Evolutionary conservation across 1,140 invertebrate genomes (phyloP), one percentile per base, ranked within the genome.

Genomic region (Aphidius gifuensis): DNA sequence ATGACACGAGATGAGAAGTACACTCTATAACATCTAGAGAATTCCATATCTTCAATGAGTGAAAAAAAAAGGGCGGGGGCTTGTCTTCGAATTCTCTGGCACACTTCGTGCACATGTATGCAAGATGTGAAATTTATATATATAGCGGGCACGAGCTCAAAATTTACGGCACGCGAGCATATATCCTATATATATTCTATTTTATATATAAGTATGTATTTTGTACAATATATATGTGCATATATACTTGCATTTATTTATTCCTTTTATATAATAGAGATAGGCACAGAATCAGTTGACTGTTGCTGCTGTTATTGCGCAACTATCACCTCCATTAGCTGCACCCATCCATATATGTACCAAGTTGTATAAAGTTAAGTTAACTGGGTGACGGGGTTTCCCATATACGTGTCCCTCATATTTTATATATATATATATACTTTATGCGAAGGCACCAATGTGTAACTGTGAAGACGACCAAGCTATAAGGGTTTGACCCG

Each of bases 161-260:
- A 77, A 76, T 78, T 78, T 77, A 78, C 75, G 77, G 77, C 77
- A 79, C 77, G 77, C 76, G 77, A 78, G 75, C 76, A 60, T 66
- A 68, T 65, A 62, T 16, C 16, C 16, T 32, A 32, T 32, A 32
- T 32, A 32, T 32, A 32, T 32, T 69, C 43, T 11, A 32, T 32
- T 69, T 16, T 11, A 32, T 40, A 32, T 40, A 38, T n/a, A 21
- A 38, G 57, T 48, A 43, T 11, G 38, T 58, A 16, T 32, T 32
- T 32, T 32, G 2, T 32, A 32, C 23, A 32, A 32, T 32, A 3
- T 32, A 3, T 32, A 32, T 32, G 23, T 32, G 16, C 16, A 16
- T 16, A 32, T 32, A 32, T 32, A 32, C 23, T 32, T 32, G 23
- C 23, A 32, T 32, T 32, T 32, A 32, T 32, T 32, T 32, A 32